Percentiles rank a stretch among this genome's conserved stretches.
Evolutionary conservation across 2,888 invertebrate species (phyloP).

Genomic region (Myopa testacea): DNA sequence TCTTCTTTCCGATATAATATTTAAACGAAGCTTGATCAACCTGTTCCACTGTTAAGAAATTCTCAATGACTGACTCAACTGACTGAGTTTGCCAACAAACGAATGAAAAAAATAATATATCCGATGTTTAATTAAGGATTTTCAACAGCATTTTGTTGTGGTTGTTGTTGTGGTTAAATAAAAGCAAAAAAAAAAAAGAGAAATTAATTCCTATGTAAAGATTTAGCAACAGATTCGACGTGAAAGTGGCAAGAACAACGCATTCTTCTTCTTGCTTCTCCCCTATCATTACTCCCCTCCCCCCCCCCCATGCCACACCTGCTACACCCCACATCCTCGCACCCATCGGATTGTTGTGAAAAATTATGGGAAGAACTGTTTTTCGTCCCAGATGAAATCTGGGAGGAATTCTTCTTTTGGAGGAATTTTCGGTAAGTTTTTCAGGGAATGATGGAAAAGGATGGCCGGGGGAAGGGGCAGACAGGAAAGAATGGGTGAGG

Average conservation of each 20-base stretch:
- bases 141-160: background rate
- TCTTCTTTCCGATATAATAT: too few species aligned
- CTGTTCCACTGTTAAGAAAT: too few species aligned
- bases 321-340: too few species aligned
- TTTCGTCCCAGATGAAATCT: constrained; percentile 23
- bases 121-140: constrained; percentile 28
- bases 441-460: background rate
- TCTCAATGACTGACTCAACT: too few species aligned
- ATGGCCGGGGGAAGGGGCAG: too few species aligned
- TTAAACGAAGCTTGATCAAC: too few species aligned
- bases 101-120: background rate
- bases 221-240: constrained; percentile 25
- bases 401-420: constrained; percentile 23
- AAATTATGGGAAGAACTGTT: constrained; percentile 27
- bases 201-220: background rate
- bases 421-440: background rate
- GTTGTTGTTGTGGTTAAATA: background rate
- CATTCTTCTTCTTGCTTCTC: too few species aligned
- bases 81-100: too few species aligned
- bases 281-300: too few species aligned
- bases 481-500: background rate
- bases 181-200: background rate
- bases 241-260: background rate
- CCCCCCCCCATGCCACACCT: too few species aligned
- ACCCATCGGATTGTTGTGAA: background rate